Conservation (phyloP, 2,888 invertebrate species). For the Sesia bembeciformis region DNA sequence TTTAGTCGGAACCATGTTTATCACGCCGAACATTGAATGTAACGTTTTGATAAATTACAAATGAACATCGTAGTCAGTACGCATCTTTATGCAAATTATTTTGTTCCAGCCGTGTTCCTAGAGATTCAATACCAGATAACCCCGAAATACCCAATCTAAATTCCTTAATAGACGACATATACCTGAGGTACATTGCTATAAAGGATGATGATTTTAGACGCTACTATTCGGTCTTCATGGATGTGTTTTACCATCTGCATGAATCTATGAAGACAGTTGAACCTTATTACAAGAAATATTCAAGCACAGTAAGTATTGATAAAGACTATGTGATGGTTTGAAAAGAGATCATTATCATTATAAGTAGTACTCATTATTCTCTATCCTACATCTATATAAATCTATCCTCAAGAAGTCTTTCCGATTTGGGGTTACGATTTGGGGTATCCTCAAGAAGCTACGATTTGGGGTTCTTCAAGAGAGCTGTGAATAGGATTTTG, state of each 20-base stretch:
- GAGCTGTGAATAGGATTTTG: neutral
- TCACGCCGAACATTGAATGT: too few species aligned
- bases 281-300: slow-evolving; percentile 39
- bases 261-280: slow-evolving; percentile 45
- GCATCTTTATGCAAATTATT: neutral
- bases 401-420: neutral
- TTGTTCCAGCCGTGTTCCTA: neutral
- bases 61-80: too few species aligned
- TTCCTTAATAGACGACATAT: slow-evolving; percentile 35
- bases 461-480: neutral
- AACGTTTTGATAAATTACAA: too few species aligned
- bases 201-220: slow-evolving; percentile 29
- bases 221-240: slow-evolving; percentile 40
- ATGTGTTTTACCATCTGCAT: slow-evolving; percentile 34
- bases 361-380: neutral
- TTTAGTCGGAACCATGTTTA: too few species aligned
- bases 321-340: neutral
- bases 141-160: slow-evolving; percentile 31
- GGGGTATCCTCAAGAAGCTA: neutral
- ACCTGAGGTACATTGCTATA: slow-evolving; percentile 32
- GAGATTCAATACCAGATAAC: neutral
- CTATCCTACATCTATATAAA: neutral
- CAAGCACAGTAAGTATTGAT: slow-evolving; percentile 38
- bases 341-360: neutral
- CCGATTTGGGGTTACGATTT: neutral